Base-by-base conservation (phyloP, 2,888 invertebrate genomes). In the Acanthoscelides obtectus region DNA sequence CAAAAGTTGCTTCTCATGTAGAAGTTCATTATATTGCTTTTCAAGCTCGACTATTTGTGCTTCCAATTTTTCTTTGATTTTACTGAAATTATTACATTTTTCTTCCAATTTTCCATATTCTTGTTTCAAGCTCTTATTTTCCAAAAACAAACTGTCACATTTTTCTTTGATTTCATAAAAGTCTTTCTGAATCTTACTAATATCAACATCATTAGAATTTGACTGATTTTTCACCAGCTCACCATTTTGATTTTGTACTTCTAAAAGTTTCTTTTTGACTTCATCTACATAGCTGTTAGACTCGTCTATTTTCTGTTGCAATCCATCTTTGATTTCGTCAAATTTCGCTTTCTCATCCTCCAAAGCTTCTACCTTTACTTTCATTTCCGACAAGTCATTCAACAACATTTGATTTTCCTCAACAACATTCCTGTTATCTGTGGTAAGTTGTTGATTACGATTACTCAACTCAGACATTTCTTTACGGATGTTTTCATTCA, bases 1-100 rank as follows among this genome's bases (percentile, higher is more conserved):
- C 2, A 85, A 76, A 3, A 85, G 76, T 72, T 85, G 84, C 67
- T 81, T 82, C 72, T 85, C 85, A 76, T 84, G 82, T 65, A 77
- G 64, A 12, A 85, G 72, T 72, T 85, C 85, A 67, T 74, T 81
- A 64, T 82, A 82, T 22, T 84, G 83, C 22, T 79, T 74, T 72
- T 85, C 84, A 20, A 83, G 68, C 70, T 84, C 83, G 12, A 63
- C 71, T 67, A 84, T 76, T 73, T 84, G 82, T 1, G 70, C 73
- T 76, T 83, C 80, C 12, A 80, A 71, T 64, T 77, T 78, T 70
- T 78, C 77, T 69, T 81, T 81, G 12, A 80, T 78, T 66, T 79
- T 79, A 22, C 76, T 77, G 71, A 79, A 80, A 66, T 74, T 73
- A 67, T 75, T 77, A 67, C 78, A 78, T 66, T 79, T 77, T 66